Evolutionary conservation across 2,113 vertebrate genomes (phyloP).

Genomic region (Hyperopisus bebe): DNA sequence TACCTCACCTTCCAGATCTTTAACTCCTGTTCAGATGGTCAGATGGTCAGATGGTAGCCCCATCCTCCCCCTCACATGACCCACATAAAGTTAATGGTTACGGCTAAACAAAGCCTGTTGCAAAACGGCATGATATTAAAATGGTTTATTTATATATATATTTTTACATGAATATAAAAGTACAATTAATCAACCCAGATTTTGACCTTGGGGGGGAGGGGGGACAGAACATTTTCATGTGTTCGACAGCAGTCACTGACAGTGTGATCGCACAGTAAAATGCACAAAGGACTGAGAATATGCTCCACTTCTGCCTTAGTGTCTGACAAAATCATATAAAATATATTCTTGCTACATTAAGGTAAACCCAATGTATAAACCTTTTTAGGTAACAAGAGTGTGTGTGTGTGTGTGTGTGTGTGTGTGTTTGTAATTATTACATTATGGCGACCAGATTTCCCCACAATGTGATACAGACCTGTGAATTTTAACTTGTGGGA

Average conservation of each 20-base stretch:
- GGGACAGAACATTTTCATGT: constrained; percentile 63
- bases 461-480: too few relatives aligned
- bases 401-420: constrained; percentile 41
- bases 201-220: constrained; percentile 65
- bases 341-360: constrained; percentile 77
- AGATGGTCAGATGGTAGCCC: not conserved
- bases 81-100: not conserved
- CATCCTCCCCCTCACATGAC: not conserved
- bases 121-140: not conserved
- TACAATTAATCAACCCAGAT: constrained; percentile 62
- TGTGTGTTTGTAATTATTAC: too few relatives aligned
- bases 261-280: not conserved
- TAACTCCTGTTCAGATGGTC: too few relatives aligned
- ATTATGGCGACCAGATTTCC: too few relatives aligned
- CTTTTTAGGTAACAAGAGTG: constrained; percentile 71
- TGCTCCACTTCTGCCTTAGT: not conserved
- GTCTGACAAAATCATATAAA: constrained; percentile 57
- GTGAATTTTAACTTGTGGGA: too few relatives aligned
- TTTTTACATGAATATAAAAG: constrained; percentile 59
- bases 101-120: not conserved
- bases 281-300: not conserved
- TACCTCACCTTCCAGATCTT: not conserved
- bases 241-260: constrained; percentile 52
- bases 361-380: constrained; percentile 69
- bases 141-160: constrained; percentile 12